Evolutionary conservation across 1,140 invertebrate species (phyloP).

Genomic region (Periplaneta americana): DNA sequence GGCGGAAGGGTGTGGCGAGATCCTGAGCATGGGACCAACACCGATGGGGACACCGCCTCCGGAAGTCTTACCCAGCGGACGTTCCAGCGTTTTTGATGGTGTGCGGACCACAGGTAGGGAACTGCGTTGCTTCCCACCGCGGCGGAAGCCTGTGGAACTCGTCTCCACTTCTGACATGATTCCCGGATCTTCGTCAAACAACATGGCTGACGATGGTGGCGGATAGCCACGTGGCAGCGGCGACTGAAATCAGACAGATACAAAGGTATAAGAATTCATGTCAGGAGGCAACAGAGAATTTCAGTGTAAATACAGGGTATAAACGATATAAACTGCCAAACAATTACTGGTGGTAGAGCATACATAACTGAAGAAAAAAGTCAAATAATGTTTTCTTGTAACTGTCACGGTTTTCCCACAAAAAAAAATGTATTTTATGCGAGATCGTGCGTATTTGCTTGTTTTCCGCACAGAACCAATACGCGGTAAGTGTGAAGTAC

Average conservation of each 20-base stretch:
- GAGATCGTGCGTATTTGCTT: no score
- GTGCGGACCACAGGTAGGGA: constrained; percentile 91
- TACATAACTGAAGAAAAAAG: no score
- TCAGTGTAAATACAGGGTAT: no score
- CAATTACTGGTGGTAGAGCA: no score
- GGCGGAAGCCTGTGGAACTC: constrained; percentile 82
- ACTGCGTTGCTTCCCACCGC: constrained; percentile 84
- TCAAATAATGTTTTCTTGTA: no score
- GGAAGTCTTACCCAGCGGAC: constrained; percentile 67
- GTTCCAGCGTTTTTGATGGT: constrained; percentile 88
- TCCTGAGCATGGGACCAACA: neutral
- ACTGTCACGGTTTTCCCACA: no score
- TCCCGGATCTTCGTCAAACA: constrained; percentile 91
- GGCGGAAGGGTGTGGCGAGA: constrained; percentile 3
- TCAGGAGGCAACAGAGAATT: no score
- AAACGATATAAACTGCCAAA: no score
- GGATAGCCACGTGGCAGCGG: constrained; percentile 66
- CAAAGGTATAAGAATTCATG: no score
- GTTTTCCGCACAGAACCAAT: no score
- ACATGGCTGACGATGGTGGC: constrained; percentile 61
- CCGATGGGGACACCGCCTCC: neutral
- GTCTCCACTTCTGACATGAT: constrained; percentile 98
- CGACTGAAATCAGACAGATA: constrained; percentile 42
- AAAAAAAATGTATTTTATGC: no score
- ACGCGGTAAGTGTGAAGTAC: no score